These are phyloP conservation scores for Pachyrhynchus sulphureomaculatus DNA, from an alignment of 1,140 invertebrate species.

Conservation along the genomic window DNA sequence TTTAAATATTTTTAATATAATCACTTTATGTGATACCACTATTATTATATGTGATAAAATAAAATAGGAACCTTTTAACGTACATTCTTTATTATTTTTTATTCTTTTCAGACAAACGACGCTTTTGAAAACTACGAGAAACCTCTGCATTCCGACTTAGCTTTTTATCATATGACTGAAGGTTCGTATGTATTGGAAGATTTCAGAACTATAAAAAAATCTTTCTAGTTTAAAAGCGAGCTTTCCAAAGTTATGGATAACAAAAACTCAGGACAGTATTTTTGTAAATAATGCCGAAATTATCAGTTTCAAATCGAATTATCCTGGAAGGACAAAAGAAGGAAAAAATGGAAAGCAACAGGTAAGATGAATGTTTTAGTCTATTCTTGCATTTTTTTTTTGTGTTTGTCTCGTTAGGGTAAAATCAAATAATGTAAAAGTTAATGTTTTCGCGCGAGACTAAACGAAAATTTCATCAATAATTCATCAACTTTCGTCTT, in stretches of 20 bases:
- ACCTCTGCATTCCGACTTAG: conserved; percentile 55
- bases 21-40: no score
- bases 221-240: conserved; percentile 56
- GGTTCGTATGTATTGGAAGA: conserved; percentile 51
- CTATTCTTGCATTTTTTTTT: conserved; percentile 4
- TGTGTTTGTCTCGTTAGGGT: no score
- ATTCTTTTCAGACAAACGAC: conserved; percentile 56
- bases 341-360: conserved; percentile 26
- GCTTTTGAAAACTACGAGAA: conserved; percentile 63
- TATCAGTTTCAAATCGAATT: conserved; percentile 63
- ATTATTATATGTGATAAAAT: no score
- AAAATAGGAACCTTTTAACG: no score
- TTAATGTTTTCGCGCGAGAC: no score
- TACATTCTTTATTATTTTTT: no score
- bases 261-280: conserved; percentile 61
- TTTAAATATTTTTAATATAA: no score
- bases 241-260: conserved; percentile 77
- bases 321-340: conserved; percentile 52
- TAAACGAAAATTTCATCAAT: no score
- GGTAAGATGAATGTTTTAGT: no score
- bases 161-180: conserved; percentile 64
- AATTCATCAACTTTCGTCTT: no score
- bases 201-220: conserved; percentile 58
- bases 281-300: conserved; percentile 79
- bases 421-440: no score